phyloP scores from a whole-genome alignment of 1,140 invertebrate species.

The Coptotermes formosanus region DNA sequence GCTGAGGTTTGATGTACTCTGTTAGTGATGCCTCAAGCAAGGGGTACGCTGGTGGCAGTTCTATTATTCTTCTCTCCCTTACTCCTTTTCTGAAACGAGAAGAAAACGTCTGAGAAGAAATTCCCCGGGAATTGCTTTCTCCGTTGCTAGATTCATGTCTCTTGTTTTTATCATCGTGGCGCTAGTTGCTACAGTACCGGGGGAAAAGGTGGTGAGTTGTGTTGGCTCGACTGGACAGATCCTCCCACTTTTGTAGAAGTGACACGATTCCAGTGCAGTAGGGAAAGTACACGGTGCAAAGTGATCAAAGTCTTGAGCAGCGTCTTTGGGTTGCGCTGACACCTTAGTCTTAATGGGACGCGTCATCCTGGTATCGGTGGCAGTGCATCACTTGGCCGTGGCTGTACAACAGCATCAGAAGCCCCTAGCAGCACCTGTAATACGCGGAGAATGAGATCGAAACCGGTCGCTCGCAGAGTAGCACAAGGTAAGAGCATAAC shows the following conservation, averaged over 20 bases:
- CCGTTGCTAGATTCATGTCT: not conserved
- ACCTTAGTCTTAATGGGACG: not conserved
- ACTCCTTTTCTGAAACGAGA: not conserved
- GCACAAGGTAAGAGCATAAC: constrained; percentile 48
- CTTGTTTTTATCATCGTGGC: not conserved
- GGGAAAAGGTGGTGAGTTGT: not conserved
- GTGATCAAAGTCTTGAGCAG: no score
- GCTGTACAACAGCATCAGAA: no score
- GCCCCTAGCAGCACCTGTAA: not conserved
- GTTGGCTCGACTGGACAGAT: not conserved
- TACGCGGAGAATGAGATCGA: constrained; percentile 49
- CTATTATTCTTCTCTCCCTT: not conserved
- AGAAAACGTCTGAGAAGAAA: not conserved
- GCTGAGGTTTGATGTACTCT: not conserved
- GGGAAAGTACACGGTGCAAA: no score
- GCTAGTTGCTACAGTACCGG: not conserved
- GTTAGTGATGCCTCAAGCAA: not conserved
- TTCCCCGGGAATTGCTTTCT: not conserved
- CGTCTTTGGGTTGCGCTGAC: no score
- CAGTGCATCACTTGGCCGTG: not conserved
- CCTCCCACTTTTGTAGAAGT: not conserved
- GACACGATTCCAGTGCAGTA: no score
- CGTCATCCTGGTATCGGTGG: not conserved
- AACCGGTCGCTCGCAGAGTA: constrained; percentile 51
- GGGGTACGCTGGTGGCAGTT: not conserved